Evolutionary conservation across 1,140 invertebrate genomes (phyloP).

Genomic region (Hermatobates lingyangjiaoensis): DNA sequence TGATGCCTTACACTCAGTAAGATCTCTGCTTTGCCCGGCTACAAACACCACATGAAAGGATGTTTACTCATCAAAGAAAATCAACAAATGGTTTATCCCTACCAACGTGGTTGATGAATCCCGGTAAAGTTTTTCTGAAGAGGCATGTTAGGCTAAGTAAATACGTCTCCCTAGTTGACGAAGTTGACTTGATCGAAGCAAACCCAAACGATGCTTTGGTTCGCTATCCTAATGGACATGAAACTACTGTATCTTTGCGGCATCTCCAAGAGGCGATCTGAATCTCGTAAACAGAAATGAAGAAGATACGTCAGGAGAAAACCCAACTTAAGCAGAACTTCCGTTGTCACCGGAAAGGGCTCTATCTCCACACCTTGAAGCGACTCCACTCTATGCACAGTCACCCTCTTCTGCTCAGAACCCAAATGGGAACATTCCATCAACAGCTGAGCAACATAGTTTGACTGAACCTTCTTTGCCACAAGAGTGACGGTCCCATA

Average conservation of each 20-base stretch:
- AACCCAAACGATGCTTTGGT: constrained; percentile 8
- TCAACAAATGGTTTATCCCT: not conserved
- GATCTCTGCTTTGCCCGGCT: constrained; percentile 8
- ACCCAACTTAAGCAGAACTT: too few species aligned
- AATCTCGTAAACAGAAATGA: too few species aligned
- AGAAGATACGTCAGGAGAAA: too few species aligned
- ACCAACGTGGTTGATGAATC: not conserved
- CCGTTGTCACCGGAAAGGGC: too few species aligned
- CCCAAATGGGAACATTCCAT: too few species aligned
- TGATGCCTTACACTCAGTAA: constrained; percentile 4
- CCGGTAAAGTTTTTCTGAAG: constrained; percentile 6
- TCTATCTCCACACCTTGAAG: too few species aligned
- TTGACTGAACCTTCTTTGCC: too few species aligned
- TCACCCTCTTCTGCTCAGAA: too few species aligned
- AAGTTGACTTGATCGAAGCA: constrained; percentile 9
- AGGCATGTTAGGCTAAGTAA: not conserved
- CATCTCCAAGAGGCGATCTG: too few species aligned
- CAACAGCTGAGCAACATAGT: too few species aligned
- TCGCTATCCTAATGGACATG: constrained; percentile 5
- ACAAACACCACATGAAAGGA: constrained; percentile 10
- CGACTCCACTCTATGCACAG: too few species aligned
- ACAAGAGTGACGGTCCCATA: too few species aligned
- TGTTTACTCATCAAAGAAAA: not conserved
- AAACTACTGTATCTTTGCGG: constrained; percentile 11
- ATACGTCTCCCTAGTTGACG: constrained; percentile 5